Percentiles rank a stretch among this genome's conserved stretches.
phyloP scores from a whole-genome alignment of 2,797 vertebrate species.

The Amphiprion clarkii region DNA sequence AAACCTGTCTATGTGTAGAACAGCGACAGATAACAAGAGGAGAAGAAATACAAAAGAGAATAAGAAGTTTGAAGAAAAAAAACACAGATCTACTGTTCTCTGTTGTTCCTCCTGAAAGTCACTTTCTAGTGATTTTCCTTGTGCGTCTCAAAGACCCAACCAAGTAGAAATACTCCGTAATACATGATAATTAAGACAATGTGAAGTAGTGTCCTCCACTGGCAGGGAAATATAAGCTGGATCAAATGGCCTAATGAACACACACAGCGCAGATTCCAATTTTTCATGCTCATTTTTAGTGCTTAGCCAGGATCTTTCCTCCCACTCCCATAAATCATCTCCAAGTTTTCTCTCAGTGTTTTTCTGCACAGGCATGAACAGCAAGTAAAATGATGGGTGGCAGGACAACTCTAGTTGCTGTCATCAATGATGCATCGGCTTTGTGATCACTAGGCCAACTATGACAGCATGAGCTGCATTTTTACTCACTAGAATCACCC shows the following conservation, averaged over 20 bases:
- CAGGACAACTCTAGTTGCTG: conserved; percentile 28
- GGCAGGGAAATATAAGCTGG: conserved; percentile 12
- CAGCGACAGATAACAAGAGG: background rate
- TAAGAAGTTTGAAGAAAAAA: background rate
- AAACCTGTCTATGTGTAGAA: background rate
- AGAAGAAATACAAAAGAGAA: background rate
- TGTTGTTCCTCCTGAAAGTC: conserved; percentile 12
- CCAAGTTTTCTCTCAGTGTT: conserved; percentile 8
- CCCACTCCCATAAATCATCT: conserved; percentile 19
- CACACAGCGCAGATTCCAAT: background rate
- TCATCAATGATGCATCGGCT: conserved; percentile 38
- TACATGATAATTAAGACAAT: background rate
- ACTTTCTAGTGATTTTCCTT: background rate
- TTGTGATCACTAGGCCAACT: conserved; percentile 24
- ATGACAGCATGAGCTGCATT: conserved; percentile 33
- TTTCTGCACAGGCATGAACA: conserved; percentile 11
- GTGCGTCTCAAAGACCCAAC: no score
- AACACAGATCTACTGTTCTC: background rate
- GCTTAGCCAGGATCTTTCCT: background rate
- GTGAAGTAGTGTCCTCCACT: conserved; percentile 7
- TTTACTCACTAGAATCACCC: conserved; percentile 20
- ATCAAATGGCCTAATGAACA: background rate
- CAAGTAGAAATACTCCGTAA: background rate
- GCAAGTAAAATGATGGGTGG: conserved; percentile 37
- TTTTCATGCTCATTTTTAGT: conserved; percentile 3